Conservation (phyloP, 2,113 vertebrate species). For the Leptodactylus fuscus region DNA sequence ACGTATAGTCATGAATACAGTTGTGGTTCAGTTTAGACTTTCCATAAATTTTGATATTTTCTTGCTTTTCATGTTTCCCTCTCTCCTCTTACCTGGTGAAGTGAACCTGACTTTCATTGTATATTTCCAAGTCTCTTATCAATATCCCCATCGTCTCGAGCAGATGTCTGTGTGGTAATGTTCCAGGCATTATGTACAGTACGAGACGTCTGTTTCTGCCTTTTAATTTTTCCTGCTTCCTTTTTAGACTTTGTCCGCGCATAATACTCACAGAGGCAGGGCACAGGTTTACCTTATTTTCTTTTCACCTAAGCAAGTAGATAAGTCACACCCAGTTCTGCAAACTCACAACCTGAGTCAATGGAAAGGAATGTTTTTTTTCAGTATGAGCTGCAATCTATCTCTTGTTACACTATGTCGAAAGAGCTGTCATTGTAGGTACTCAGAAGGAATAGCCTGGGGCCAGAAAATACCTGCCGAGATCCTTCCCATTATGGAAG, state of each 20-base stretch:
- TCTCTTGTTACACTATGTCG: neutral
- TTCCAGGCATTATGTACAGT: neutral
- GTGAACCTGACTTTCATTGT: neutral
- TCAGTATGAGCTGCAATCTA: neutral
- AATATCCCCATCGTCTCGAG: neutral
- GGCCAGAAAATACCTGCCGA: neutral
- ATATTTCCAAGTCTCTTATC: neutral
- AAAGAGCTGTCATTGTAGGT: conserved; percentile 25
- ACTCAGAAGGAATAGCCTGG: neutral
- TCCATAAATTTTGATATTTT: too few relatives aligned
- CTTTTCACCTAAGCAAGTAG: neutral
- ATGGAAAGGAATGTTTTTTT: conserved; percentile 44
- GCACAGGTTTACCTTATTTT: conserved; percentile 8
- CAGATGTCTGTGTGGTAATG: neutral
- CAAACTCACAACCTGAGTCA: conserved; percentile 51
- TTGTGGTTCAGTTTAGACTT: too few relatives aligned
- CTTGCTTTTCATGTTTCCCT: too few relatives aligned
- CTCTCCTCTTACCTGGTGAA: conserved; percentile 15
- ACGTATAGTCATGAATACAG: too few relatives aligned
- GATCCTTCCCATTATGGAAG: neutral
- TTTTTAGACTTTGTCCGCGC: conserved; percentile 30
- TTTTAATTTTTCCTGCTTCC: conserved; percentile 28
- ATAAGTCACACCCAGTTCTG: conserved; percentile 55
- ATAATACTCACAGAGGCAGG: neutral
- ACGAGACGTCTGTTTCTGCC: neutral